Conservation (phyloP, 2,888 invertebrate species). For the Hypercompe scribonia region DNA sequence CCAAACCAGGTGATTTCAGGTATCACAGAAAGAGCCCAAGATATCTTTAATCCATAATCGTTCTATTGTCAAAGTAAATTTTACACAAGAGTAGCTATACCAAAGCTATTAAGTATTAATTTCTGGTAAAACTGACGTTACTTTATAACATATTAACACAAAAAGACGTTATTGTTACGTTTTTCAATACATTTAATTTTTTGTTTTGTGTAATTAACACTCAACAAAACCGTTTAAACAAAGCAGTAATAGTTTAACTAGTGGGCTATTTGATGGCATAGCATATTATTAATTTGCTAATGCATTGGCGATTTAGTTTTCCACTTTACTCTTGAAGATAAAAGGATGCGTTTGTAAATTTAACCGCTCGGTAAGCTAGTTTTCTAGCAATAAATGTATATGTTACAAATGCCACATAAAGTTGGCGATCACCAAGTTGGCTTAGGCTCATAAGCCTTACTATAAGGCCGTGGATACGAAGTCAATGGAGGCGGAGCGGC, state of each 20-base stretch:
- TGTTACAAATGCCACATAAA: not conserved
- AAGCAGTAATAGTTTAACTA: not conserved
- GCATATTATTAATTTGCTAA: not conserved
- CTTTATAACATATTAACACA: conserved; percentile 5
- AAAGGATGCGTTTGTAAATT: not conserved
- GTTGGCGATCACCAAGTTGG: too few species aligned
- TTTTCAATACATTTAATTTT: conserved; percentile 8
- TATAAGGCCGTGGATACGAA: too few species aligned
- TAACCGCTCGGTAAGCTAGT: not conserved
- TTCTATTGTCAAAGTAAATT: too few species aligned
- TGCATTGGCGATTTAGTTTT: not conserved
- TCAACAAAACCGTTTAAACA: not conserved
- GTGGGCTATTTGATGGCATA: not conserved
- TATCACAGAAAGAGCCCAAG: too few species aligned
- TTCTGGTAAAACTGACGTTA: not conserved
- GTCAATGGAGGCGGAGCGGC: too few species aligned
- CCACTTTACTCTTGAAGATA: not conserved
- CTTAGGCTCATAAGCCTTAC: too few species aligned
- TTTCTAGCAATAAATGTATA: not conserved
- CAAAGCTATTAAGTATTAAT: not conserved
- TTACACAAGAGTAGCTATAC: too few species aligned
- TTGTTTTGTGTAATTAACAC: not conserved
- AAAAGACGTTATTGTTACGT: not conserved
- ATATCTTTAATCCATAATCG: too few species aligned
- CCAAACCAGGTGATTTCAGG: too few species aligned